Base-by-base conservation (phyloP, 1,140 invertebrate species). In the Sycophila sp. region DNA sequence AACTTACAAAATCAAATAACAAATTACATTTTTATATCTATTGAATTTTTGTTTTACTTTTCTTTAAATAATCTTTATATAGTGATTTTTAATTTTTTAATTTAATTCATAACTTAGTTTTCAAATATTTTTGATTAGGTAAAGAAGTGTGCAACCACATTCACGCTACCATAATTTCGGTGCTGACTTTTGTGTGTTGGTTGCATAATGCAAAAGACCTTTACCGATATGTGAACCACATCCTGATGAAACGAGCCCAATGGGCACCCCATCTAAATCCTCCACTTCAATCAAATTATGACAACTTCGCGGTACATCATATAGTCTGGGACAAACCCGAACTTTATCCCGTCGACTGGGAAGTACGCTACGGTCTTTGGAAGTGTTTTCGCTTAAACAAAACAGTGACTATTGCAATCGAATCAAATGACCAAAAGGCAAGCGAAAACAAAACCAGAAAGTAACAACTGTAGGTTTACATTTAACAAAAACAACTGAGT, bases 181-280 rank as follows among this genome's bases (percentile, higher is more conserved):
- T 89, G 0, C 86, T 90, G 83, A 89, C 89, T 0, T 77, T 90
- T 10, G 81, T 90, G 0, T 90, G 89, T 69, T 89, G 89, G 86
- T 82, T 90, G 32, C 88, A 90, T 73, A 81, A 87, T 47, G 88
- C 89, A 0, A 83, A 87, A 70, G 82, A 86, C 2, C 85, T 90
- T 67, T 89, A 89, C 49, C 75, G 82, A 15, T 90, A 90, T 55
- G 83, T 90, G 0, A 87, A 87, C 53, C 85, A 85, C 71, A 85
- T 90, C 49, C 83, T 90, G 56, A 80, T 85, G 28, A 78, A 85
- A 42, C 79, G 89, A 55, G 88, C 88, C 0, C 86, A 87, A 60
- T 88, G 87, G 76, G 88, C 89, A 0, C 90, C 90, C 0, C 89
- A 90, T 75, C 75, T 90, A 10, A 91, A 90, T 81, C 89, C 89